These are phyloP conservation scores for Archaeoteleia sp. DNA, from an alignment of 2,888 invertebrate species.

Conservation along the genomic window DNA sequence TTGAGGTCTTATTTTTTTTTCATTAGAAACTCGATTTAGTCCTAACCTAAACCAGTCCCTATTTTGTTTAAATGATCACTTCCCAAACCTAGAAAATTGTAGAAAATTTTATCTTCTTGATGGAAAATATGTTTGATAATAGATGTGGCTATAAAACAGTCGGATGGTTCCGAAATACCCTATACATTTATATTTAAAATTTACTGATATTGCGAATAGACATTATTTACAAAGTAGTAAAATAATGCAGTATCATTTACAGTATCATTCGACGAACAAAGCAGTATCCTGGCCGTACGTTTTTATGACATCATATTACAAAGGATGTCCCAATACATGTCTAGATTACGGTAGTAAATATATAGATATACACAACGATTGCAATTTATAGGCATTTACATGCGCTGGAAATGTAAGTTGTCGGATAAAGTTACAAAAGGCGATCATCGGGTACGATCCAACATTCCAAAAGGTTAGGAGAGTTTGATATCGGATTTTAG, in stretches of 20 bases:
- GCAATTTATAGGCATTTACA: constrained; percentile 47
- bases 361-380: constrained; percentile 38
- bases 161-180: no score
- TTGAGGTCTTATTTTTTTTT: no score
- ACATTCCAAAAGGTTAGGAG: constrained; percentile 23
- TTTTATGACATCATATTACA: constrained; percentile 46
- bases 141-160: no score
- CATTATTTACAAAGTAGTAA: no score
- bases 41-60: no score
- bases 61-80: no score
- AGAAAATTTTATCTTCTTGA: no score
- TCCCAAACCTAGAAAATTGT: no score
- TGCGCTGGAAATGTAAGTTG: constrained; percentile 38
- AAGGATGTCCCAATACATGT: constrained; percentile 28
- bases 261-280: constrained; percentile 8
- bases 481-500: constrained; percentile 44
- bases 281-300: constrained; percentile 21
- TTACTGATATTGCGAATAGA: no score
- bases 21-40: no score
- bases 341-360: constrained; percentile 25
- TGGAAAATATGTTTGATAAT: no score
- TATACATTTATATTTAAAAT: no score
- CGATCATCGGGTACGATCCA: constrained; percentile 30
- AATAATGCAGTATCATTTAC: background rate
- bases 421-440: constrained; percentile 47